A percentile compares a stretch with the other conserved stretches of the same genome.
Conservation (phyloP, 1,140 invertebrate genomes). For the Ectropis grisescens region DNA sequence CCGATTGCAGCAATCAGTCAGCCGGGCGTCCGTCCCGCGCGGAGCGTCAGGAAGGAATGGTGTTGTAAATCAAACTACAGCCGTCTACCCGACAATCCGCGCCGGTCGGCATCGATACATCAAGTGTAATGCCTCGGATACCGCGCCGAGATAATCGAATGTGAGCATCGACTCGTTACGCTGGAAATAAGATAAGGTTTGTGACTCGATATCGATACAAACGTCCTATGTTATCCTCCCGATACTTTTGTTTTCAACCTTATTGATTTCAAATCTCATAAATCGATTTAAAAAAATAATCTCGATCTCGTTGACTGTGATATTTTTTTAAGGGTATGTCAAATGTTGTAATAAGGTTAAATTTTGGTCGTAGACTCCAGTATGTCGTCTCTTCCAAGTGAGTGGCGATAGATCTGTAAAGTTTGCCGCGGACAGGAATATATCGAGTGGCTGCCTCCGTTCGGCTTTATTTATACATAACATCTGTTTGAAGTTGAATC, state of each 20-base stretch:
- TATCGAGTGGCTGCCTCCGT: slow-evolving; percentile 66
- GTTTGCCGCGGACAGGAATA: slow-evolving; percentile 68
- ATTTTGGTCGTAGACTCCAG: slow-evolving; percentile 19
- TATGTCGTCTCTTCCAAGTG: slow-evolving; percentile 35
- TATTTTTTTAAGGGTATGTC: too few relatives aligned
- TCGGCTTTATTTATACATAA: slow-evolving; percentile 68
- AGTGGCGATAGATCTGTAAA: slow-evolving; percentile 64
- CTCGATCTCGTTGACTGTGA: too few relatives aligned
- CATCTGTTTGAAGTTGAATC: slow-evolving; percentile 68
- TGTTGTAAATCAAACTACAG: slow-evolving; percentile 57
- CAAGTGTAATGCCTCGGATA: slow-evolving; percentile 67
- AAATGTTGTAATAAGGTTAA: slow-evolving; percentile 25
- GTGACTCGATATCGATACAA: slow-evolving; percentile 18
- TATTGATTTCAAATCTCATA: too few relatives aligned
- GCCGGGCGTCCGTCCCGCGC: slow-evolving; percentile 51
- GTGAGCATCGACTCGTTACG: slow-evolving; percentile 66
- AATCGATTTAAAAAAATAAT: too few relatives aligned
- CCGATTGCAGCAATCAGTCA: slow-evolving; percentile 59
- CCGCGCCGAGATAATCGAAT: slow-evolving; percentile 66
- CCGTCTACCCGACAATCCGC: slow-evolving; percentile 65
- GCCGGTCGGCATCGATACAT: slow-evolving; percentile 62
- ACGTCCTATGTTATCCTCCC: slow-evolving; percentile 18
- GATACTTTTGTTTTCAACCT: too few relatives aligned
- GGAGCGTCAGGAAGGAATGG: slow-evolving; percentile 64
- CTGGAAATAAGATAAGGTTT: slow-evolving; percentile 64